These are phyloP conservation scores for Strigamia maritima DNA, from an alignment of 2,888 invertebrate species.

Conservation along the genomic window DNA sequence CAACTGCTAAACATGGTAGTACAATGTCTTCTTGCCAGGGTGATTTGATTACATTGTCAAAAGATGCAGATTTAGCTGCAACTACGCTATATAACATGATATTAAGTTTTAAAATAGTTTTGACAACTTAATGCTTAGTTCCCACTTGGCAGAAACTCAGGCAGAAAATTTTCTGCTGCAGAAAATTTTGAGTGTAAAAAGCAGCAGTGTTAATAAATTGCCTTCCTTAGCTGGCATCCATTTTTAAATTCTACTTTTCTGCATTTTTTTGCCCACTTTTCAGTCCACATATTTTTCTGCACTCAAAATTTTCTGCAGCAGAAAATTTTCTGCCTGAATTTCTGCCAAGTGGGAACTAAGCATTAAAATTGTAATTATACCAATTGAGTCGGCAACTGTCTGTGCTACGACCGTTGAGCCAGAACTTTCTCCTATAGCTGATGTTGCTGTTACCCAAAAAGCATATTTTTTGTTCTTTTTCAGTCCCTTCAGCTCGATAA, in stretches of 20 bases:
- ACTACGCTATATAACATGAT: conserved; percentile 20
- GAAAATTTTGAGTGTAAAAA: too few relatives aligned
- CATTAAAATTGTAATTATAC: not conserved
- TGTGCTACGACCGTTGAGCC: conserved; percentile 27
- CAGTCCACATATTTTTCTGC: too few relatives aligned
- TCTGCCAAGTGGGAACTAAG: too few relatives aligned
- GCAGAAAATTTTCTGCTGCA: too few relatives aligned
- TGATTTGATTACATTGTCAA: conserved; percentile 8
- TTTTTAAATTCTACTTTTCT: too few relatives aligned
- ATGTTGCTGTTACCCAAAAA: conserved; percentile 39
- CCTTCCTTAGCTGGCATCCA: too few relatives aligned
- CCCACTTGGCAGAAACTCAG: too few relatives aligned
- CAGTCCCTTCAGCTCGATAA: conserved; percentile 21
- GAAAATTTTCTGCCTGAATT: too few relatives aligned
- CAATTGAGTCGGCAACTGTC: conserved; percentile 27
- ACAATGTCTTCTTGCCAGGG: conserved; percentile 21
- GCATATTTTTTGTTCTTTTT: conserved; percentile 36
- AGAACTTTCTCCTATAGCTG: conserved; percentile 37
- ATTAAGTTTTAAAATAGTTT: not conserved
- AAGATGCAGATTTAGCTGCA: conserved; percentile 34
- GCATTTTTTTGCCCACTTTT: too few relatives aligned
- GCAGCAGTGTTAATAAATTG: too few relatives aligned
- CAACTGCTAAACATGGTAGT: conserved; percentile 14
- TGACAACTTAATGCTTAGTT: too few relatives aligned
- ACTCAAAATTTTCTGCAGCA: too few relatives aligned